Conservation (phyloP, 2,888 invertebrate species). For the Latrodectus hesperus region DNA sequence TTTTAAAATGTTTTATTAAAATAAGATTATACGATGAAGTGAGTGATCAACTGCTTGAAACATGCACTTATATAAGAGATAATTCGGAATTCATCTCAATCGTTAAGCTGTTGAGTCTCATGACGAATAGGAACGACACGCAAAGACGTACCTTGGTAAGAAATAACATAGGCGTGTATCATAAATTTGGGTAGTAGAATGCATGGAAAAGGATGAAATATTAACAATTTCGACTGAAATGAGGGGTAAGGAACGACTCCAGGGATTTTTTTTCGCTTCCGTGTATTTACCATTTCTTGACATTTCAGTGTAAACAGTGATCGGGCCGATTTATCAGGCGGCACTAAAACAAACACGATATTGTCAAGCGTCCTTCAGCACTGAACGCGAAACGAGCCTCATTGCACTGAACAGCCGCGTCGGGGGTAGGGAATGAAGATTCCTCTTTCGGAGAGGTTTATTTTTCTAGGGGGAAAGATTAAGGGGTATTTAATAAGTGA, state of each 20-base stretch:
- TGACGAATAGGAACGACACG: neutral
- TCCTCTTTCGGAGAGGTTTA: neutral
- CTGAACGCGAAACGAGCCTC: constrained; percentile 21
- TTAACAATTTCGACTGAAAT: neutral
- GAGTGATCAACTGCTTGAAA: too few relatives aligned
- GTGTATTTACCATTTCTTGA: constrained; percentile 38
- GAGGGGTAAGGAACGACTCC: neutral
- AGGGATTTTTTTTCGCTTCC: neutral
- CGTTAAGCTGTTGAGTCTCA: neutral
- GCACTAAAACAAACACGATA: constrained; percentile 49
- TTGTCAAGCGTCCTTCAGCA: constrained; percentile 39
- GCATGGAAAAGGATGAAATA: too few relatives aligned
- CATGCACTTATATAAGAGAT: too few relatives aligned
- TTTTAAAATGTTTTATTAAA: too few relatives aligned
- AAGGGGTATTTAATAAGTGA: constrained; percentile 6
- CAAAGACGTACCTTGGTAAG: neutral
- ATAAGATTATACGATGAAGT: too few relatives aligned
- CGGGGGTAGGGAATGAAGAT: neutral
- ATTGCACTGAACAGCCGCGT: constrained; percentile 15
- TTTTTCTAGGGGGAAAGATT: constrained; percentile 11
- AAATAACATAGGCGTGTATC: neutral
- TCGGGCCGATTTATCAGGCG: constrained; percentile 24
- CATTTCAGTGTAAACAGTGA: constrained; percentile 45
- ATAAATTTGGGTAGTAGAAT: neutral
- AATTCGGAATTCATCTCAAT: neutral